These are phyloP conservation scores for Dichetophora obliterata DNA, from an alignment of 2,888 invertebrate species.

Conservation along the genomic window DNA sequence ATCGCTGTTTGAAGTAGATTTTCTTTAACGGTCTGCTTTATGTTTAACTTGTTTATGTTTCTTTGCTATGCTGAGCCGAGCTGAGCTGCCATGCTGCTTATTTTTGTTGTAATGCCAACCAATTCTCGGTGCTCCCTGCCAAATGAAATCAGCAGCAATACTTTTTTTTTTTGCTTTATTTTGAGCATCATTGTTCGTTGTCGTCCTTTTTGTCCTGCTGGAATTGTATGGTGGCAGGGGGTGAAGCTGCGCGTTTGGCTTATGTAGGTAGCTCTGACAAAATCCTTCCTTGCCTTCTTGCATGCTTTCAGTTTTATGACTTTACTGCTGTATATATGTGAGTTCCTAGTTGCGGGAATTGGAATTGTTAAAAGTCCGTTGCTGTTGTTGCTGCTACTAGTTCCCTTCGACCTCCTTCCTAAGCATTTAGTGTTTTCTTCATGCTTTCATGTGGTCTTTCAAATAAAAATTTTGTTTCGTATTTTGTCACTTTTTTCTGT, in stretches of 20 bases:
- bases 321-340: neutral
- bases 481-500: neutral
- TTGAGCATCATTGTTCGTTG: neutral
- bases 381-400: neutral
- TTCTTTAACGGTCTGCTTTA: constrained; percentile 20
- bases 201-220: neutral
- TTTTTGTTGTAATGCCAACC: constrained; percentile 1
- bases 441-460: constrained; percentile 16
- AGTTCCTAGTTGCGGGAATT: neutral
- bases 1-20: constrained; percentile 22
- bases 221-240: neutral
- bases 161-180: neutral
- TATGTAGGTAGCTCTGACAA: neutral
- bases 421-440: neutral
- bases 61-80: neutral
- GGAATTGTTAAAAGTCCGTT: neutral
- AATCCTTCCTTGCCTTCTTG: constrained; percentile 31
- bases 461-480: constrained; percentile 14
- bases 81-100: neutral
- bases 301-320: constrained; percentile 34
- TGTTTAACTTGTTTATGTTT: constrained; percentile 29
- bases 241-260: neutral
- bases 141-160: constrained; percentile 8
- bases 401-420: neutral
- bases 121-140: neutral